Evolutionary conservation across 2,888 invertebrate species (phyloP), one percentile per base, ranked within the genome.

Genomic region (Dasypogon diadema): DNA sequence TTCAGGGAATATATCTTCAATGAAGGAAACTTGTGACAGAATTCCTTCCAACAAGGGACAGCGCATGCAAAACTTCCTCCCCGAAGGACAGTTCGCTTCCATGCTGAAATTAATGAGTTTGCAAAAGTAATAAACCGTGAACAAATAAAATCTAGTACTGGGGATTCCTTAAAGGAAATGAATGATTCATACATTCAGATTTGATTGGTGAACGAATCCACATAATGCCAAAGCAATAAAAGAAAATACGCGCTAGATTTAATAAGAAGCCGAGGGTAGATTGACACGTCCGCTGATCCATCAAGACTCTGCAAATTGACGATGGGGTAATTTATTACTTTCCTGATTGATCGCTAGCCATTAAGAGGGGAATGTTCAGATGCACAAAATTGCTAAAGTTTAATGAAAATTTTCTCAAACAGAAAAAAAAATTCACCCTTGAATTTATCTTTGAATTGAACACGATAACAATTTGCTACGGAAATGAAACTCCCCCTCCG

Each of bases 361-460:
- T 58, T 24, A 26, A 26, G 34, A 16, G 4, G 58, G 30, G 30
- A 58, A 16, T 58, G 16, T 58, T 30, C 26, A 26, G 26, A 58
- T 58, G 58, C 34, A 58, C 18, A 30, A 58, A 58, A 58, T 58
- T 58, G 58, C 14, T 6, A 58, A 58, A 58, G 58, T 58, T 58
- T 58, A 58, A 58, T 58, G 58, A 58, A 58, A 58, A 58, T 58
- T 58, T 58, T n/a, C 16, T 34, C 10, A 3, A 24, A 16, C 3
- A 14, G 14, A 10, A n/a, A n/a, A 58, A 58, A n/a, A 24, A 58
- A 10, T 58, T 16, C 10, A 16, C 10, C 26, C 8, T 8, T 30
- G 30, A 14, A 34, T 58, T 58, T 58, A 58, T 58, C 58, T 58
- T 58, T 10, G 26, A 16, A 58, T 58, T 6, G 16, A 26, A 30